phyloP scores from a whole-genome alignment of 2,888 invertebrate genomes.

The Thereva unica region DNA sequence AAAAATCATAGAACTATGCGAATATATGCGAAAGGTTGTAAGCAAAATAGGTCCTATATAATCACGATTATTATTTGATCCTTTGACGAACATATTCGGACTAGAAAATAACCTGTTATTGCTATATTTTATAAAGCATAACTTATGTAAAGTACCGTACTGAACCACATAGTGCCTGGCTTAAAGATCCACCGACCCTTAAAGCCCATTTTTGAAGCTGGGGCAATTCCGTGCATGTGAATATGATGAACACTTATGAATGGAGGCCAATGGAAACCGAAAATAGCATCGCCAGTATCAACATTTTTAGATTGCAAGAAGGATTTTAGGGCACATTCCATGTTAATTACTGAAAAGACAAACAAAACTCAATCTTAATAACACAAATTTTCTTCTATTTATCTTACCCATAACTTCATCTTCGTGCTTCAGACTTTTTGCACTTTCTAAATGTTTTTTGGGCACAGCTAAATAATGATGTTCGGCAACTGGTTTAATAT shows the following conservation, averaged over 20 bases:
- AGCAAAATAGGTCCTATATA: not conserved
- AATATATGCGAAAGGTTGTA: no score
- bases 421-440: conserved; percentile 66
- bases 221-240: conserved; percentile 85
- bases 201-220: conserved; percentile 73
- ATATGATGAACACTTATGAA: conserved; percentile 81
- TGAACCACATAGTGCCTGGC: conserved; percentile 81
- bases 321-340: conserved; percentile 63
- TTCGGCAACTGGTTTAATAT: conserved; percentile 78
- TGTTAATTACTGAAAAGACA: conserved; percentile 65
- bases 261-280: conserved; percentile 92
- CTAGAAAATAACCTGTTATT: conserved; percentile 6
- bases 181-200: conserved; percentile 69
- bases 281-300: conserved; percentile 59
- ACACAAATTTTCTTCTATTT: not conserved
- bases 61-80: conserved; percentile 5
- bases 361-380: not conserved
- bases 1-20: no score
- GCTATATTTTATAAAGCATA: not conserved
- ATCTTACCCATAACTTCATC: conserved; percentile 74
- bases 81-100: conserved; percentile 11
- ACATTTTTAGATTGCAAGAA: conserved; percentile 61
- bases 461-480: conserved; percentile 81
- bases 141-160: conserved; percentile 66
- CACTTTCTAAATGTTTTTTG: conserved; percentile 75